A percentile compares a stretch with the other conserved stretches of the same genome.
phyloP scores from a whole-genome alignment of 2,888 invertebrate species.

The Cheiracanthium punctorium region DNA sequence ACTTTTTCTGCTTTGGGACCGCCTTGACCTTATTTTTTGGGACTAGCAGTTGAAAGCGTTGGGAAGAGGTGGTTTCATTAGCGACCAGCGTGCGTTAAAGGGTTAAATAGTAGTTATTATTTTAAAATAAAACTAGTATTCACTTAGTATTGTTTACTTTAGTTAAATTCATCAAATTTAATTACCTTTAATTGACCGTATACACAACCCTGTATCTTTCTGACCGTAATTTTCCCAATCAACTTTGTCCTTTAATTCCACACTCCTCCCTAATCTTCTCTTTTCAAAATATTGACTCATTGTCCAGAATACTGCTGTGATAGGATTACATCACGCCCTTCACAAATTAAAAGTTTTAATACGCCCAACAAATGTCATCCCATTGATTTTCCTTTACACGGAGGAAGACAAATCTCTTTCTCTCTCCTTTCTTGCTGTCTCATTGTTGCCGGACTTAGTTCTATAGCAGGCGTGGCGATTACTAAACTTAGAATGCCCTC shows the following conservation, averaged over 20 bases:
- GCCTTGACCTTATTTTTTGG: too few species aligned
- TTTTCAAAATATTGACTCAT: not conserved
- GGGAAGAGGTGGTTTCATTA: too few species aligned
- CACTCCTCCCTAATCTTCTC: not conserved
- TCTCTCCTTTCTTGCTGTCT: not conserved
- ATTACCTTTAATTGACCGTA: too few species aligned
- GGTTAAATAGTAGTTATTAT: too few species aligned
- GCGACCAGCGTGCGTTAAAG: too few species aligned
- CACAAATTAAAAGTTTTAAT: not conserved
- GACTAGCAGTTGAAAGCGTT: too few species aligned
- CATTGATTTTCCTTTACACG: not conserved
- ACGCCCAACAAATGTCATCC: conserved; percentile 7
- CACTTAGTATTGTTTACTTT: too few species aligned
- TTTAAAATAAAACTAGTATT: too few species aligned
- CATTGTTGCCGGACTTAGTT: not conserved
- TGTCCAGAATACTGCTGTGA: not conserved
- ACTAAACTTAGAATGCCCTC: not conserved
- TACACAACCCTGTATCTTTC: too few species aligned
- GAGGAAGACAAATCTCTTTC: not conserved
- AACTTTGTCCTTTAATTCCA: not conserved
- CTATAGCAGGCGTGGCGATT: not conserved
- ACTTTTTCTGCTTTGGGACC: too few species aligned
- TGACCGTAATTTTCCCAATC: not conserved
- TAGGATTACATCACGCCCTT: not conserved
- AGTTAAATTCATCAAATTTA: too few species aligned